phyloP scores from a whole-genome alignment of 2,888 invertebrate species.

The Yponomeuta evonymella region DNA sequence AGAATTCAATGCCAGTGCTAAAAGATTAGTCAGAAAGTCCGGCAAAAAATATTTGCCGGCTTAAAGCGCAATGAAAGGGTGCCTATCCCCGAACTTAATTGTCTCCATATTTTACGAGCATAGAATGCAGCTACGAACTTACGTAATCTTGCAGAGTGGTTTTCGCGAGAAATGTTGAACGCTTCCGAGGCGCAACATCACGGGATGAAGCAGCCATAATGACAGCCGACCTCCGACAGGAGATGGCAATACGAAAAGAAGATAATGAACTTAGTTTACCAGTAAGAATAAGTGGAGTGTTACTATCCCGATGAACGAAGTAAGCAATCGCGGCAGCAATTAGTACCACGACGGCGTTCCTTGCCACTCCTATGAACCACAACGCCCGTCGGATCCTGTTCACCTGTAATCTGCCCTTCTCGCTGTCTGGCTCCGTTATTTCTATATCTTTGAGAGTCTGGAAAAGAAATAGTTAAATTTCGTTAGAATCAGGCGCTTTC shows the following conservation, averaged over 20 bases:
- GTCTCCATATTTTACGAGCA: neutral
- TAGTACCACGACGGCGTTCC: slow-evolving; percentile 83
- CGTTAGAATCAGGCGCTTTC: no score
- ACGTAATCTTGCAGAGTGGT: no score
- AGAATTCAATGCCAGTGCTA: no score
- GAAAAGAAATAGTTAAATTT: slow-evolving; percentile 20
- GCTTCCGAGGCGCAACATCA: no score
- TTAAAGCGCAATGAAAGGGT: no score
- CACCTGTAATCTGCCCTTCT: slow-evolving; percentile 43
- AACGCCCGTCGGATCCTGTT: slow-evolving; percentile 59
- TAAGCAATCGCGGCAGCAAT: slow-evolving; percentile 76
- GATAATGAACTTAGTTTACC: slow-evolving; percentile 47
- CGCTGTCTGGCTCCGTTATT: slow-evolving; percentile 44
- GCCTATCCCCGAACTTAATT: neutral
- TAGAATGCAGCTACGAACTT: no score
- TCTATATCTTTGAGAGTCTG: slow-evolving; percentile 78
- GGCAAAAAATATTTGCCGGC: no score
- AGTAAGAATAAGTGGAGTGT: slow-evolving; percentile 76
- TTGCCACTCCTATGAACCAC: slow-evolving; percentile 80
- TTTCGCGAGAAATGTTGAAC: no score
- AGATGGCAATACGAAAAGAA: neutral
- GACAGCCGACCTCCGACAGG: no score
- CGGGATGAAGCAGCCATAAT: no score
- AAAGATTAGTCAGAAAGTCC: no score
- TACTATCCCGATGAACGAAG: slow-evolving; percentile 60